Base-by-base conservation (phyloP, 2,797 vertebrate genomes). In the Discoglossus pictus region DNA sequence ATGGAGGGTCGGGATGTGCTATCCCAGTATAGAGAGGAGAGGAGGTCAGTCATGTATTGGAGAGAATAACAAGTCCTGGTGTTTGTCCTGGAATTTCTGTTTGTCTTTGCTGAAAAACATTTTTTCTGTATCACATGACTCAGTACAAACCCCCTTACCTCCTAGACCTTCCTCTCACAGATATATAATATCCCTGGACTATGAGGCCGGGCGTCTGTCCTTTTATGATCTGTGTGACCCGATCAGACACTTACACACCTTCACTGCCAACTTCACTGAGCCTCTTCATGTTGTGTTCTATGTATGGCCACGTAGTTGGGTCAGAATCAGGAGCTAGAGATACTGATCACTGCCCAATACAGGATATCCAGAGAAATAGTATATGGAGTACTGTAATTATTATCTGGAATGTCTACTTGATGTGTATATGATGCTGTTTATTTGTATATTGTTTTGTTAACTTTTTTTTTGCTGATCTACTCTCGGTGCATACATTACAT, bases 241-340 rank as follows among this genome's bases (percentile, higher is more conserved):
- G 35, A 60, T 60, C 11, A 43, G 25, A n/a, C 65, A 50, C 56
- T 23, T 68, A 15, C 15, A 68, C 55, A 60, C 65, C 47, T 68
- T 68, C 55, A 52, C 17, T 1, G 7, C 46, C 39, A 44, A 24
- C 11, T 68, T 68, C 55, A 35, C 46, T 2, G 65, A 60, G 46
- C 64, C 64, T 11, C 64, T 66, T 9, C 53, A 65, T 23, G 43
- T 36, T 6, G 44, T 27, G 11, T 34, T 58, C 9, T 10, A 58
- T 25, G 65, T 67, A 4, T 67, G 55, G 54, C 25, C 27, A 23
- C 42, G 59, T 4, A 54, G 64, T 2, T 66, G 64, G 64, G 53
- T 58, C 27, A 48, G 54, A 16, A 59, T 59, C 16, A 9, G 54
- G 43, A 66, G 35, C 17, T 61, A 48, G 44, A 12, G 23, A n/a